A percentile compares a stretch with the other conserved stretches of the same genome.
These are phyloP conservation scores for Pediacus dermestoides DNA, from an alignment of 2,888 invertebrate genomes.

Conservation along the genomic window DNA sequence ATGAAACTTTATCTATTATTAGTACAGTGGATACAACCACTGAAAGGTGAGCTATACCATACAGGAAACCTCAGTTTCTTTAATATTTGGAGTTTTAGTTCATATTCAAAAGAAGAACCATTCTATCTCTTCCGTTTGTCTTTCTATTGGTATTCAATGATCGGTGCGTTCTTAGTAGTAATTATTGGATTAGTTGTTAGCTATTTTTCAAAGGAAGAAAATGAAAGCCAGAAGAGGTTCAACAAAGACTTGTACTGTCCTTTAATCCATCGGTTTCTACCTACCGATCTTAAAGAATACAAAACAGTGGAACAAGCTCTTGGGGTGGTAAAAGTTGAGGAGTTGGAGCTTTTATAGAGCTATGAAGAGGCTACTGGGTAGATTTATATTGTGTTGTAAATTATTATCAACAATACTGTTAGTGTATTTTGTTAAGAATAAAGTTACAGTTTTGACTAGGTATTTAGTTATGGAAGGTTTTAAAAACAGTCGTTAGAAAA, in stretches of 20 bases:
- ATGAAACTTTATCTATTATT: slow-evolving; percentile 5
- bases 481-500: too few relatives aligned
- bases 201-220: slow-evolving; percentile 1
- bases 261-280: slow-evolving; percentile 1
- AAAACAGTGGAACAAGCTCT: neutral
- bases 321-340: too few relatives aligned
- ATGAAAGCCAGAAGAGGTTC: neutral
- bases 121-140: slow-evolving; percentile 61
- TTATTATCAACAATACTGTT: too few relatives aligned
- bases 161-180: neutral
- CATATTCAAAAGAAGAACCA: slow-evolving; percentile 20
- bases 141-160: slow-evolving; percentile 65
- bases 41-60: neutral
- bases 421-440: too few relatives aligned
- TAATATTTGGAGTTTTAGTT: slow-evolving; percentile 4
- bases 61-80: too few relatives aligned
- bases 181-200: neutral
- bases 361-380: too few relatives aligned
- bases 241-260: slow-evolving; percentile 7
- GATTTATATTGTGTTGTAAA: too few relatives aligned
- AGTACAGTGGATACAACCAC: neutral
- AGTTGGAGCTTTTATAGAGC: too few relatives aligned
- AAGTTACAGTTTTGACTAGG: too few relatives aligned
- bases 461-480: too few relatives aligned
- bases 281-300: neutral